Evolutionary conservation across 2,888 invertebrate species (phyloP).

Genomic region (Eumacrocentrus americanus): DNA sequence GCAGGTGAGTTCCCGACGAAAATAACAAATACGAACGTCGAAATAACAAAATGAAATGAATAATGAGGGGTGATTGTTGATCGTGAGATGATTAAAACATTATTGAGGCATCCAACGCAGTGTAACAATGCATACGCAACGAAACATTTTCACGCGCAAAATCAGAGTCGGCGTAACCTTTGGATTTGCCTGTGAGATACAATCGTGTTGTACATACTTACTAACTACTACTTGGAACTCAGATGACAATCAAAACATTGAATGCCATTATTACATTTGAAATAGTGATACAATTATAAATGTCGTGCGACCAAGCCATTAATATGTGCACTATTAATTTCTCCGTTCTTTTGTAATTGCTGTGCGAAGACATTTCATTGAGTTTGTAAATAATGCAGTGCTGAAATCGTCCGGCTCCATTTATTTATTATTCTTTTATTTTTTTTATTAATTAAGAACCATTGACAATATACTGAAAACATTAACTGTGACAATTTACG

Average conservation of each 20-base stretch:
- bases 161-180: constrained; percentile 20
- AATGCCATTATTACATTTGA: neutral
- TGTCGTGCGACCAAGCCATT: too few relatives aligned
- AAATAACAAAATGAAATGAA: constrained; percentile 27
- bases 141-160: constrained; percentile 7
- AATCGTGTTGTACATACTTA: neutral
- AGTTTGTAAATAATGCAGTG: neutral
- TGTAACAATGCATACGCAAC: neutral
- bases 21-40: constrained; percentile 44
- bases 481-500: too few relatives aligned
- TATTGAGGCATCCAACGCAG: neutral
- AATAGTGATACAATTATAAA: neutral
- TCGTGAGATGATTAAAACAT: constrained; percentile 16
- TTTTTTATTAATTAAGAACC: too few relatives aligned
- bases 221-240: neutral
- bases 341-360: neutral
- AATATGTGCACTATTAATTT: neutral
- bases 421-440: too few relatives aligned
- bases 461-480: too few relatives aligned
- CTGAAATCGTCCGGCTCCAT: neutral
- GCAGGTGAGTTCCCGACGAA: constrained; percentile 70
- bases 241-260: constrained; percentile 19
- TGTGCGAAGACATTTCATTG: neutral
- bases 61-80: constrained; percentile 10
- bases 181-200: constrained; percentile 20